phyloP scores from a whole-genome alignment of 2,888 invertebrate species.

The Eupithecia pulchellata region DNA sequence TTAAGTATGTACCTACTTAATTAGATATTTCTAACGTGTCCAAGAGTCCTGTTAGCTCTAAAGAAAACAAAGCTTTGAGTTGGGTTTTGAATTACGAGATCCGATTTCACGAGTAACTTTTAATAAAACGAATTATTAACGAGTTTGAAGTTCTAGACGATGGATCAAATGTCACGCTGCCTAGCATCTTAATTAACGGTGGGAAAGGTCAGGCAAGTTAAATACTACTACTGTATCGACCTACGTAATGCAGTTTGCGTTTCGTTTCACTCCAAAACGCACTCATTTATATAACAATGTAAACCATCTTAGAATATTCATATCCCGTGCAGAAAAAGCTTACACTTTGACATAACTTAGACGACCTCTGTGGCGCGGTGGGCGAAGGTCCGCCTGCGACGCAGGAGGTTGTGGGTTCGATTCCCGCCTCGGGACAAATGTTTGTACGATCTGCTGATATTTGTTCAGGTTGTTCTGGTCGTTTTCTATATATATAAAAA shows the following conservation, averaged over 20 bases:
- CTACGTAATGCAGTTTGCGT: background rate
- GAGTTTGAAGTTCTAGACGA: background rate
- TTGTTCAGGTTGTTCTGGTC: no score
- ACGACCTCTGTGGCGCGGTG: no score
- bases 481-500: no score
- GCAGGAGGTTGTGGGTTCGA: no score
- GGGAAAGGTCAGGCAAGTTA: conserved; percentile 10
- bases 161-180: background rate
- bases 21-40: no score
- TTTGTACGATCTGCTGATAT: no score
- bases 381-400: no score
- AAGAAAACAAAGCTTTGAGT: no score
- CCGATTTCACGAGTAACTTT: background rate
- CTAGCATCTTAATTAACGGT: background rate
- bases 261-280: background rate
- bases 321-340: background rate
- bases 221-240: background rate
- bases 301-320: background rate
- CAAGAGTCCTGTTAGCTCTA: no score
- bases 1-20: no score
- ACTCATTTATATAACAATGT: background rate
- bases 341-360: background rate
- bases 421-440: no score
- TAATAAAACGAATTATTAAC: background rate
- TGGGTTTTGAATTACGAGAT: background rate